Base-by-base conservation (phyloP, 2,113 vertebrate genomes). In the Muntiacus reevesi region DNA sequence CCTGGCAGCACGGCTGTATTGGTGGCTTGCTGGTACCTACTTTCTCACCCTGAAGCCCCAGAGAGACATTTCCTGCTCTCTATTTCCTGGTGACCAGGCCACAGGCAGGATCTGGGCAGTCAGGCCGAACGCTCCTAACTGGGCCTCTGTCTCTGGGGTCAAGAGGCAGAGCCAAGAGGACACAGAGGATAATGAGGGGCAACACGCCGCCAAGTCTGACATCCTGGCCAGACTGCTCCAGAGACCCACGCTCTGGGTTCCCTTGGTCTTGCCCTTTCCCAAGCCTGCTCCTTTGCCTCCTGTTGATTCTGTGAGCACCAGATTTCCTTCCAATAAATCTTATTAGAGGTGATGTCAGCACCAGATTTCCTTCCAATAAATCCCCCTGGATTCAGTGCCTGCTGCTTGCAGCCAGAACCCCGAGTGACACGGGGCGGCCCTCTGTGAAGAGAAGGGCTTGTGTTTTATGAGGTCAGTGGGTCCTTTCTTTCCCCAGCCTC, bases 321-420 rank as follows among this genome's bases (percentile, higher is more conserved):
- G 92, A 90, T 86, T 96, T 98, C 98, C 96, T 98, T 85, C 84
- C 87, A 95, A 79, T 98, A 98, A 97, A 97, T 97, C 93, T 94
- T 86, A 97, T 74, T 50, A 86, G 74, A 94, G 94, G 76, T 64
- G 50, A 84, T 98, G 89, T 98, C 87, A 94, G 90, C 84, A 93
- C 87, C 89, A 96, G 92, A 91, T 94, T 97, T 98, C 90, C 90
- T 96, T 87, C 85, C 60, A 95, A 33, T 87, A 89, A 95, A 62
- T 97, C 89, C 93, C 94, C 55, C 21, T 30, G 87, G 81, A 93
- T 52, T 71, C 91, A 40, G 62, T 67, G 94, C 83, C 82, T 86
- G 96, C 91, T 89, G 82, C 91, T 84, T 84, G 67, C 76, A 97
- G 88, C 93, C 50, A 92, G 92, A 96, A 55, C 87, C 15, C 81